These are phyloP conservation scores for Macrotis lagotis DNA, from an alignment of 2,113 vertebrate species.

Conservation along the genomic window DNA sequence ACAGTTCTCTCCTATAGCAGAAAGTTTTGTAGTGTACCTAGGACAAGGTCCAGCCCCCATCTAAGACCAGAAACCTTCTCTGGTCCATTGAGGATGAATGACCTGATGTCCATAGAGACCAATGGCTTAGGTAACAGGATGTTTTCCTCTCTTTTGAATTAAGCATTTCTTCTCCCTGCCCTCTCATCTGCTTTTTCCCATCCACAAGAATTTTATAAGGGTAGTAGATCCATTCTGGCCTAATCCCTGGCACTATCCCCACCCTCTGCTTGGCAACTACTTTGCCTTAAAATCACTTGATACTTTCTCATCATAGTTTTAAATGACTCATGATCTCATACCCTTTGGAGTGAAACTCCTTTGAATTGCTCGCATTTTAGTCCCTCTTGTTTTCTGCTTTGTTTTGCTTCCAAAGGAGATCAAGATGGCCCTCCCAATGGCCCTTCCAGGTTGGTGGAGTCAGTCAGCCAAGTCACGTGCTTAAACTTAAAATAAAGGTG, in stretches of 20 bases:
- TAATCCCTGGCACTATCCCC: background rate
- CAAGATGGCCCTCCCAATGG: background rate
- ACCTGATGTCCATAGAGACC: background rate
- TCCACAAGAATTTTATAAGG: background rate
- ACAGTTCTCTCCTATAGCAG: no score
- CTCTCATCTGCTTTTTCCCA: background rate
- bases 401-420: background rate
- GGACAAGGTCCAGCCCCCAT: background rate
- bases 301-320: background rate
- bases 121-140: background rate
- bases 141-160: background rate
- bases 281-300: background rate
- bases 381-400: background rate
- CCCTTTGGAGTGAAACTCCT: background rate
- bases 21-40: background rate
- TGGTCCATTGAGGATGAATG: background rate
- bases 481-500: background rate
- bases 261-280: background rate
- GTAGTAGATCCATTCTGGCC: background rate
- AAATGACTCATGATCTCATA: background rate
- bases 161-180: background rate
- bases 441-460: background rate
- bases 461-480: background rate
- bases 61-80: background rate
- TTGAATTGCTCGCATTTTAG: background rate